phyloP scores from a whole-genome alignment of 2,797 vertebrate species.

The Microcaecilia unicolor region DNA sequence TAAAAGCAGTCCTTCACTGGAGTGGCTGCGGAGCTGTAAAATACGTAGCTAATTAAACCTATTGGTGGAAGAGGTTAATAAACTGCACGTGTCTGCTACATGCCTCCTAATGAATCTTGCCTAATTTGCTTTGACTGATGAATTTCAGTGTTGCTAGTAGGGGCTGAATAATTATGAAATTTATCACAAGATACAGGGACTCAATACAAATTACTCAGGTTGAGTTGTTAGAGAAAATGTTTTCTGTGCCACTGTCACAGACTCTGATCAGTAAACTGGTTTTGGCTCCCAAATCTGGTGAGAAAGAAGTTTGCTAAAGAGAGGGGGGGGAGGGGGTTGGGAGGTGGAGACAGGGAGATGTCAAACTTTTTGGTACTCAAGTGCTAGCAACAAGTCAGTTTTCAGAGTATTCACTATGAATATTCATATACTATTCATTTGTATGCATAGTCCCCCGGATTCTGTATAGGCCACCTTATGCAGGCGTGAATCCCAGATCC shows the following conservation, averaged over 20 bases:
- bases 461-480: too few relatives aligned
- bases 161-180: conserved; percentile 92
- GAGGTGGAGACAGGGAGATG: too few relatives aligned
- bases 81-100: conserved; percentile 92
- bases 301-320: neutral
- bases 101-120: conserved; percentile 90
- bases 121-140: conserved; percentile 98
- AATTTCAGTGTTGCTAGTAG: conserved; percentile 78
- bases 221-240: conserved; percentile 68
- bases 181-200: conserved; percentile 78
- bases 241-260: conserved; percentile 58
- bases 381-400: too few relatives aligned
- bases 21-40: conserved; percentile 87
- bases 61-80: conserved; percentile 97
- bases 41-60: conserved; percentile 98
- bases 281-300: conserved; percentile 1
- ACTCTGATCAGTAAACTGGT: conserved; percentile 44
- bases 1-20: conserved; percentile 80
- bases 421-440: too few relatives aligned
- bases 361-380: too few relatives aligned
- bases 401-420: too few relatives aligned
- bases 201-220: conserved; percentile 76
- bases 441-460: too few relatives aligned
- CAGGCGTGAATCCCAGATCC: too few relatives aligned
- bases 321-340: too few relatives aligned